A percentile compares a stretch with the other conserved stretches of the same genome.
phyloP scores from a whole-genome alignment of 2,888 invertebrate genomes.

The Zhengitettix transpicula region DNA sequence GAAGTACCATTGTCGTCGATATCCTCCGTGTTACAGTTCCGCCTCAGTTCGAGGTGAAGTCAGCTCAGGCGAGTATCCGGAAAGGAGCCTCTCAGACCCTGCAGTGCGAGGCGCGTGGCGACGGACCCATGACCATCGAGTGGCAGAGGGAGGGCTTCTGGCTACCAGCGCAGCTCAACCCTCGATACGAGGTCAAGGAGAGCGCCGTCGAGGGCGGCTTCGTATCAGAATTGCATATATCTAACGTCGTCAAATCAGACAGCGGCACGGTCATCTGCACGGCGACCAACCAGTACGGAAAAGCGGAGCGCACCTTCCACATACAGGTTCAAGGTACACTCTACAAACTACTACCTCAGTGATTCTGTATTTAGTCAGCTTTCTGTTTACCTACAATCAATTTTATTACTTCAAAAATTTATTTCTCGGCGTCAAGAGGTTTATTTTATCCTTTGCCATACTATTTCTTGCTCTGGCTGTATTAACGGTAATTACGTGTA shows the following conservation, averaged over 20 bases:
- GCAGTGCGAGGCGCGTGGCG: slow-evolving; percentile 19
- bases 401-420: no score
- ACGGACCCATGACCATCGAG: slow-evolving; percentile 18
- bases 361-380: no score
- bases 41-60: slow-evolving; percentile 18
- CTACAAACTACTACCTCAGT: neutral
- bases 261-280: slow-evolving; percentile 27
- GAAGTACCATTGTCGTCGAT: no score
- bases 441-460: no score
- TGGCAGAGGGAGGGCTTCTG: slow-evolving; percentile 18
- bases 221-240: slow-evolving; percentile 24
- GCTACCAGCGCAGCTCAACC: slow-evolving; percentile 10
- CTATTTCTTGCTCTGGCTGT: no score
- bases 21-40: slow-evolving; percentile 17
- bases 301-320: slow-evolving; percentile 25
- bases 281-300: slow-evolving; percentile 28
- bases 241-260: slow-evolving; percentile 23
- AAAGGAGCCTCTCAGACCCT: slow-evolving; percentile 18
- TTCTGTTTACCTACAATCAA: no score
- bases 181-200: slow-evolving; percentile 19
- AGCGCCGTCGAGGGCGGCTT: slow-evolving; percentile 18
- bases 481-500: no score
- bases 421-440: no score
- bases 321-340: slow-evolving; percentile 27
- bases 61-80: slow-evolving; percentile 18